phyloP scores from a whole-genome alignment of 2,888 invertebrate species.

The Dendrolimus houi region DNA sequence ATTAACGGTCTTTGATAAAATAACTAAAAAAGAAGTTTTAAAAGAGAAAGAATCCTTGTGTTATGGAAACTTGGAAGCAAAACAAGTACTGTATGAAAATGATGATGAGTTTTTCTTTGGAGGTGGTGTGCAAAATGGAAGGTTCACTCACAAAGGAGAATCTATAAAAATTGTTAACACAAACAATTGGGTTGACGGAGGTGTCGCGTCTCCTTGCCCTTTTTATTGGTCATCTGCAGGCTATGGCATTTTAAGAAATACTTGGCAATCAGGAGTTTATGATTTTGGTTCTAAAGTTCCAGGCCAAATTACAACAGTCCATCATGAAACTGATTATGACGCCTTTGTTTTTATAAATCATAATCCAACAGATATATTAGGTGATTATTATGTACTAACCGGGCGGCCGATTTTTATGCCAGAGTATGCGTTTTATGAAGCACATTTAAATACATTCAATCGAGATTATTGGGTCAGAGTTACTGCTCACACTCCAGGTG shows the following conservation, averaged over 20 bases:
- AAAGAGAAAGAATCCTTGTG: conserved; percentile 38
- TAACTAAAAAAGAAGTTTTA: conserved; percentile 44
- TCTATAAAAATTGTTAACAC: conserved; percentile 49
- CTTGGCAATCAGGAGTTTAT: conserved; percentile 56
- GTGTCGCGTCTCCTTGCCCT: conserved; percentile 59
- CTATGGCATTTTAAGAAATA: conserved; percentile 58
- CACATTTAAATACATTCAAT: conserved; percentile 63
- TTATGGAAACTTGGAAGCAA: conserved; percentile 31
- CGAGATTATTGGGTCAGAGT: conserved; percentile 66
- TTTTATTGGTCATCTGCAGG: conserved; percentile 64
- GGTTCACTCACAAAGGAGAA: conserved; percentile 58
- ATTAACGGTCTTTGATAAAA: conserved; percentile 43
- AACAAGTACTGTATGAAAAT: conserved; percentile 38
- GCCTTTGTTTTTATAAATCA: conserved; percentile 55
- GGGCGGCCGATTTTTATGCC: conserved; percentile 58
- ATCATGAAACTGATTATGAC: conserved; percentile 44
- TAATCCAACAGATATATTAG: conserved; percentile 41
- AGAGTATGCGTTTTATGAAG: conserved; percentile 59
- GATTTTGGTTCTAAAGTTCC: conserved; percentile 42
- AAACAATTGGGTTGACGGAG: conserved; percentile 56
- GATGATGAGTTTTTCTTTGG: conserved; percentile 56
- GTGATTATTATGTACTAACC: conserved; percentile 60
- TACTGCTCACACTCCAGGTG: conserved; percentile 25
- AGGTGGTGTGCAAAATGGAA: conserved; percentile 67
- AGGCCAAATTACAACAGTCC: conserved; percentile 29